Conservation (phyloP, 2,888 invertebrate genomes). For the Zhuqinia jingwanae region DNA sequence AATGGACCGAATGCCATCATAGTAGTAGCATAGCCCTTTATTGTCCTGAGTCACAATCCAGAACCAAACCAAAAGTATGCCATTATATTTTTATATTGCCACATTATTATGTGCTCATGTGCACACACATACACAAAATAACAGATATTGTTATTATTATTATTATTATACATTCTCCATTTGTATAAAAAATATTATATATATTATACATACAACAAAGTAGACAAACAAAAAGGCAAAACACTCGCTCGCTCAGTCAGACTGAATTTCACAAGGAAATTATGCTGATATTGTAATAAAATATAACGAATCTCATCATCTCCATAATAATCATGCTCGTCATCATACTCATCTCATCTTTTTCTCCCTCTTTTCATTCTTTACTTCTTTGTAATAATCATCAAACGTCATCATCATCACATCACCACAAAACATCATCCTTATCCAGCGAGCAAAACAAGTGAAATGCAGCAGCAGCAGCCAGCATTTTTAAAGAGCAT, state of each 20-base stretch:
- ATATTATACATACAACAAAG: slow-evolving; percentile 1
- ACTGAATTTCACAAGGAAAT: slow-evolving; percentile 57
- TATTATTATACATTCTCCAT: too few relatives aligned
- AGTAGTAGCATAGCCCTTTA: too few relatives aligned
- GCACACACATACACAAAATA: slow-evolving; percentile 1
- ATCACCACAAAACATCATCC: slow-evolving; percentile 44
- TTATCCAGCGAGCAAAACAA: slow-evolving; percentile 45
- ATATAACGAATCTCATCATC: slow-evolving; percentile 72
- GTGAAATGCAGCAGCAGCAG: too few relatives aligned
- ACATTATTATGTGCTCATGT: slow-evolving; percentile 35
- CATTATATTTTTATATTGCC: slow-evolving; percentile 61
- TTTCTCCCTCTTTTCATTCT: slow-evolving; percentile 45
- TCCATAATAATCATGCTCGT: slow-evolving; percentile 59
- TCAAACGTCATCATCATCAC: slow-evolving; percentile 18
- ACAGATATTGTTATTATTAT: too few relatives aligned
- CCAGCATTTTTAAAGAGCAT: slow-evolving; percentile 59
- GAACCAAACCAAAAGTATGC: slow-evolving; percentile 70
- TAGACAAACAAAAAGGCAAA: slow-evolving; percentile 36
- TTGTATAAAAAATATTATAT: slow-evolving; percentile 35
- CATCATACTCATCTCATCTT: slow-evolving; percentile 61
- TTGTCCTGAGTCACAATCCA: slow-evolving; percentile 70
- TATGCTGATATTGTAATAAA: slow-evolving; percentile 71
- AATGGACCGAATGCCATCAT: slow-evolving; percentile 64
- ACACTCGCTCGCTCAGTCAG: slow-evolving; percentile 14
- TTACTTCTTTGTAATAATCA: slow-evolving; percentile 60